Evolutionary conservation across 30 jellyfish, hydroid and myxozoan genomes (phyloP).

Genomic region (Hydractinia echinata): DNA sequence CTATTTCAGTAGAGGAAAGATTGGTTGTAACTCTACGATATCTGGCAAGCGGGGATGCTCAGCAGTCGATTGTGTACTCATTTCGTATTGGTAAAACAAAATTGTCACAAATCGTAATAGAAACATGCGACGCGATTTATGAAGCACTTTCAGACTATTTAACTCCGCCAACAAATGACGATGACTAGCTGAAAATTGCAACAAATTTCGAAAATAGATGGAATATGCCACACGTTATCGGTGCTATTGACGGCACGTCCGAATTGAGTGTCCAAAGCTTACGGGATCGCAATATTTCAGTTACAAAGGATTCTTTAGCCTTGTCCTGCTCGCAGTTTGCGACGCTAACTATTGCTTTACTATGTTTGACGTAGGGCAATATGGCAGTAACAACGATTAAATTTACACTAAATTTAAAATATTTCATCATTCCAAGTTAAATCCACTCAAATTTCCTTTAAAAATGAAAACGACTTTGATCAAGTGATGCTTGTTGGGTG

Average conservation of each 20-base stretch:
- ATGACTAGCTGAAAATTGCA: constrained; percentile 24
- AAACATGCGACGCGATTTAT: constrained; percentile 40
- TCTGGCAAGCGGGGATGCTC: constrained; percentile 23
- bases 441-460: no score
- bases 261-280: constrained; percentile 12
- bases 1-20: constrained; percentile 36
- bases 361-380: constrained; percentile 26
- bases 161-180: background rate
- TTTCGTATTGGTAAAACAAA: constrained; percentile 36
- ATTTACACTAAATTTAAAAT: no score
- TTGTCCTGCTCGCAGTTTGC: constrained; percentile 45
- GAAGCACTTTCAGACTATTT: background rate
- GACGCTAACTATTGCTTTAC: constrained; percentile 38
- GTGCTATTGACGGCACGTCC: background rate
- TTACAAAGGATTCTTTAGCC: constrained; percentile 46
- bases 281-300: constrained; percentile 42
- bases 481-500: no score
- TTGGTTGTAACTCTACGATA: no score
- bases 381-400: constrained; percentile 35
- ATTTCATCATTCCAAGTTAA: no score
- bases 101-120: constrained; percentile 8
- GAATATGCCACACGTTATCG: constrained; percentile 40
- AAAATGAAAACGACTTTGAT: no score
- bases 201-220: constrained; percentile 10
- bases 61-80: constrained; percentile 23